Evolutionary conservation across 2,113 vertebrate species (phyloP), one percentile per base, ranked within the genome.

Genomic region (Neotoma lepida): DNA sequence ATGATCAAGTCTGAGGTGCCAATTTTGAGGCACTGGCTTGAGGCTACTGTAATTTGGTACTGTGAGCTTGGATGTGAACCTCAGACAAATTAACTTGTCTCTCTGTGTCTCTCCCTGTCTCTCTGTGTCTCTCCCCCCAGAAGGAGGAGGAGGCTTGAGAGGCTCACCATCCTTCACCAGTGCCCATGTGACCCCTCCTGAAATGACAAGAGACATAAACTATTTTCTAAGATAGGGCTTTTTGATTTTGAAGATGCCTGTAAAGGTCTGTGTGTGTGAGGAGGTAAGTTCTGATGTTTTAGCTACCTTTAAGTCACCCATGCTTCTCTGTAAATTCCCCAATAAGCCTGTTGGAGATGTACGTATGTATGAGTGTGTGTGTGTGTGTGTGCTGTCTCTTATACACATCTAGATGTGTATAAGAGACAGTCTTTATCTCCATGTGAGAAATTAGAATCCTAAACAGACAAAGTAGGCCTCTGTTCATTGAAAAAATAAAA

Each of bases 361-460:
- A 78, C 54, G 46, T 1, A 10, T 77, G 30, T 9, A 7, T 51
- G 28, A 9, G 30, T 39, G 41, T 30, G 24, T 3, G 4, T 41
- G 22, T 20, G 2, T 68, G 66, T 68, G 6, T 68, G 66, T n/a
- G n/a, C n/a, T n/a, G n/a, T n/a, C n/a, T n/a, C n/a, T n/a, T n/a
- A n/a, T n/a, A n/a, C n/a, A n/a, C n/a, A n/a, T n/a, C n/a, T n/a
- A n/a, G n/a, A n/a, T n/a, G n/a, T n/a, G n/a, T n/a, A n/a, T n/a
- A n/a, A n/a, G n/a, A n/a, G n/a, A n/a, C n/a, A n/a, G n/a, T 80
- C 66, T 81, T 76, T 84, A 86, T 89, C 70, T 78, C 76, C 22
- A 64, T 41, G 4, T 49, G 90, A 94, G 76, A 95, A 88, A 89
- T 77, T 6, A 76, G 58, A 94, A 97, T n/a, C 56, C 73, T 64